Conservation (phyloP, 2,797 vertebrate species). For the Gallirallus australis region DNA sequence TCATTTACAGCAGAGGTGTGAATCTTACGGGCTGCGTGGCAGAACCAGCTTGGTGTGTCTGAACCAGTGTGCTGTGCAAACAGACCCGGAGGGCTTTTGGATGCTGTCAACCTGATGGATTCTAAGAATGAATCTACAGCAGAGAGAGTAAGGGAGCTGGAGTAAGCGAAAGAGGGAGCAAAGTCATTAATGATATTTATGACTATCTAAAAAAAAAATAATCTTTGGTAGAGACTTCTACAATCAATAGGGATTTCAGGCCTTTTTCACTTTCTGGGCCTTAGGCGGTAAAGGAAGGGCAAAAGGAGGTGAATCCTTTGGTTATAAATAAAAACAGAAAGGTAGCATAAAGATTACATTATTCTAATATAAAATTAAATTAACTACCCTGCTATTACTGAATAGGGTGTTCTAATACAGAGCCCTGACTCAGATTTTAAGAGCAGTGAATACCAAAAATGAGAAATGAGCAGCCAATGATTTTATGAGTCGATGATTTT, state of each 20-base stretch:
- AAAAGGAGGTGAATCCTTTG: neutral
- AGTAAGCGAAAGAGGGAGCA: neutral
- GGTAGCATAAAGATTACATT: neutral
- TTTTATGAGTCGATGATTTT: neutral
- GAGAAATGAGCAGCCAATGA: neutral
- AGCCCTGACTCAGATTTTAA: constrained; percentile 31
- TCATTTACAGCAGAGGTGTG: neutral
- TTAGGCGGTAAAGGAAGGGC: neutral
- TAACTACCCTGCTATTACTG: neutral
- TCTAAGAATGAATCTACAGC: neutral
- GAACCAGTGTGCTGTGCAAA: neutral
- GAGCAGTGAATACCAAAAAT: neutral
- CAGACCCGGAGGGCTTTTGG: neutral
- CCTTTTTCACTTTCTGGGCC: neutral
- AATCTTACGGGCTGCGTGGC: neutral
- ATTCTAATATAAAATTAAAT: neutral
- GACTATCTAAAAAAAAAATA: neutral
- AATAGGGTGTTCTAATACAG: neutral
- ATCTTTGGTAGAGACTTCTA: neutral
- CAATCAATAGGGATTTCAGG: neutral
- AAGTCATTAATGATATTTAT: neutral
- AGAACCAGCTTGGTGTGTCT: neutral
- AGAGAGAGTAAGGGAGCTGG: neutral
- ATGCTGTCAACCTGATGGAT: neutral
- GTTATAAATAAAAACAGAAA: constrained; percentile 40